Evolutionary conservation across 2,797 vertebrate genomes (phyloP), one percentile per base, ranked within the genome.

Genomic region (Erpetoichthys calabaricus): DNA sequence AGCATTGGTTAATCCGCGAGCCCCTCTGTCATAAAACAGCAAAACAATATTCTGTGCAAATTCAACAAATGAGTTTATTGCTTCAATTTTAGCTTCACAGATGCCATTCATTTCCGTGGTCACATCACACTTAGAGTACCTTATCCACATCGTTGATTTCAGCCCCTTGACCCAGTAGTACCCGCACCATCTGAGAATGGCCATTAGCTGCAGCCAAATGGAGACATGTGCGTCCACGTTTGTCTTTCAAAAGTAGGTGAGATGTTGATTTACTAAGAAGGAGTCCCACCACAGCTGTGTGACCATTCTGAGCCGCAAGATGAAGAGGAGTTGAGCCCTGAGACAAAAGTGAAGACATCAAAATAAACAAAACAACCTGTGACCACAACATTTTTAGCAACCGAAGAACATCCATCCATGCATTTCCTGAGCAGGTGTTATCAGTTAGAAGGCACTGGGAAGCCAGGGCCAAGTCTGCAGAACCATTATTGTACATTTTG

Each of bases 281-380:
- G 3, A 80, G 72, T 9, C 76, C 73, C 0, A 74, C 70, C 3
- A 78, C 73, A 0, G 71, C 68, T 1, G 73, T 71, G 65, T 80
- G 77, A 9, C 77, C 75, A 2, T 60, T 73, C 64, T 70, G 68
- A 10, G 77, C 75, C 0, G 76, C 77, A 44, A 80, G 70, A 56
- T 78, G 76, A 9, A 80, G 66, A 5, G 75, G 70, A 6, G 69
- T 72, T n/a, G 68, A 70, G 53, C 71, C 71, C 77, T 80, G 60
- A 1, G 52, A 45, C 8, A 41, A 25, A 25, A 42, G 7, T 6
- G 53, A 42, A 25, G n/a, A 53, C 25, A 53, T 49, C 25, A 25
- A 25, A 25, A 25, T 51, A 47, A 58, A 45, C 7, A 4, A 41
- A n/a, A n/a, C 47, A 57, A 42, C 5, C 0, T 8, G 42, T 8